Conservation (phyloP, 2,888 invertebrate genomes). For the Andrena fulva region DNA sequence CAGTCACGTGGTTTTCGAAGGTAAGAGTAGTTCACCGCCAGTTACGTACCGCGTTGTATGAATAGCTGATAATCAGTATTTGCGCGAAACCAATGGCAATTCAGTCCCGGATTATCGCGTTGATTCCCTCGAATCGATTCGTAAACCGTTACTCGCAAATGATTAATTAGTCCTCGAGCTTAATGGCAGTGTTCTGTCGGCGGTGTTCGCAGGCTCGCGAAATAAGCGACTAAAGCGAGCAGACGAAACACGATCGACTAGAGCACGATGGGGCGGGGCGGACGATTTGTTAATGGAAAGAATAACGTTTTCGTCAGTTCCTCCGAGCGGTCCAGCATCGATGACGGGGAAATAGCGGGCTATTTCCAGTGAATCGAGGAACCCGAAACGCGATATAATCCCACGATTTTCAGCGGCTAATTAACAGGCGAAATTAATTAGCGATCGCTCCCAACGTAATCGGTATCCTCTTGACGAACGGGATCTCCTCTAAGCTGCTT, state of each 20-base stretch:
- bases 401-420: slow-evolving; percentile 24
- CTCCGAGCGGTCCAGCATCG: background rate
- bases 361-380: no score
- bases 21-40: background rate
- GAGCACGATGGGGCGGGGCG: background rate
- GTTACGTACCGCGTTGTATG: background rate
- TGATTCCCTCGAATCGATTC: background rate
- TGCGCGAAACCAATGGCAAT: background rate
- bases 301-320: background rate
- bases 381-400: background rate
- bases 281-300: slow-evolving; percentile 23
- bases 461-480: slow-evolving; percentile 17
- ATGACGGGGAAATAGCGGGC: background rate
- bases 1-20: no score
- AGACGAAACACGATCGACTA: no score
- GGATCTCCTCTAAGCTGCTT: background rate
- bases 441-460: slow-evolving; percentile 14
- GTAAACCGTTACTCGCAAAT: slow-evolving; percentile 1
- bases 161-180: slow-evolving; percentile 18
- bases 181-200: slow-evolving; percentile 1
- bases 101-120: slow-evolving; percentile 8
- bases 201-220: background rate
- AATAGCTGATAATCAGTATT: background rate
- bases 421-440: slow-evolving; percentile 45
- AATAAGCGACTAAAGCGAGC: background rate